Conservation (phyloP, 2,888 invertebrate genomes). For the Mimachlamys varia region DNA sequence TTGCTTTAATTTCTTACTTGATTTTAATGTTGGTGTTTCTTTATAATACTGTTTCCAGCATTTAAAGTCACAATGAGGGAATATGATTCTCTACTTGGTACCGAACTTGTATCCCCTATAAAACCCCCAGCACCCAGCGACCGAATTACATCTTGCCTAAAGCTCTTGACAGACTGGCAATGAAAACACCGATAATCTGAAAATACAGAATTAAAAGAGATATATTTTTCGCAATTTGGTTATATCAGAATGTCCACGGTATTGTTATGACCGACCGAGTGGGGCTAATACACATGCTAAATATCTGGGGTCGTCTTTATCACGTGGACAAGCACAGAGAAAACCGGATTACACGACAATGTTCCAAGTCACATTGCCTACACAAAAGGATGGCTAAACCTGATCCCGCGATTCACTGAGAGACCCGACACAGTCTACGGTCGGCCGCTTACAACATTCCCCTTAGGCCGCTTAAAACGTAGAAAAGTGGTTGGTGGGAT, state of each 20-base stretch:
- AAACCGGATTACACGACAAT: background rate
- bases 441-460: background rate
- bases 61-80: too few relatives aligned
- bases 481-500: background rate
- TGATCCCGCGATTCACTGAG: background rate
- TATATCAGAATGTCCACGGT: background rate
- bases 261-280: background rate
- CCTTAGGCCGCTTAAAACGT: background rate
- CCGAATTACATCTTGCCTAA: background rate
- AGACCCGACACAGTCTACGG: background rate
- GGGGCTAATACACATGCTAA: background rate
- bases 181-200: background rate
- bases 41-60: too few relatives aligned
- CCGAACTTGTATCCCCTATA: background rate
- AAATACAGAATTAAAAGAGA: background rate
- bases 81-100: too few relatives aligned
- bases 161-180: background rate
- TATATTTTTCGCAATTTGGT: background rate
- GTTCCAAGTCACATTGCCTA: background rate
- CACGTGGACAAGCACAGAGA: background rate
- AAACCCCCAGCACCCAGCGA: background rate
- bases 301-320: conserved; percentile 1
- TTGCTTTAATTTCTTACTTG: background rate
- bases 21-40: too few relatives aligned
- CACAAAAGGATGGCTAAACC: conserved; percentile 25